Conservation (phyloP, 1,140 invertebrate genomes). For the Delia radicum region DNA sequence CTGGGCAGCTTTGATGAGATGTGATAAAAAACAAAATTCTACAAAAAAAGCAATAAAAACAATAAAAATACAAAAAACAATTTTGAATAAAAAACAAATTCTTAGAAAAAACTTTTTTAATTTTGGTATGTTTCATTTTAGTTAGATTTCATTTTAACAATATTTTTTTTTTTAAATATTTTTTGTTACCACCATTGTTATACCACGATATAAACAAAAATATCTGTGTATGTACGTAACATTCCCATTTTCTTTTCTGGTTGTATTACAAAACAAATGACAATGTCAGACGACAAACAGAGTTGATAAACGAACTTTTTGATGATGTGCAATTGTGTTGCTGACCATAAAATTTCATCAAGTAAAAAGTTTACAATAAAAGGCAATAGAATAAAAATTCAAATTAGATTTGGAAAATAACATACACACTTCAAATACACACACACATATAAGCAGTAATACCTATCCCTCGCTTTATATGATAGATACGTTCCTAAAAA, state of each 20-base stretch:
- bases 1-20: slow-evolving; percentile 20
- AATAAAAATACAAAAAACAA: neutral
- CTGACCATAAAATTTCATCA: slow-evolving; percentile 24
- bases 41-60: neutral
- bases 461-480: no score
- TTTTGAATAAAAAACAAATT: neutral
- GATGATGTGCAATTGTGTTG: slow-evolving; percentile 22
- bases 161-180: neutral
- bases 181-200: neutral
- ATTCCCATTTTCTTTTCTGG: neutral
- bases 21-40: neutral
- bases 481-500: no score
- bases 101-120: slow-evolving; percentile 19
- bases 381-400: slow-evolving; percentile 8
- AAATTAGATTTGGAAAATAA: slow-evolving; percentile 14
- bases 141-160: slow-evolving; percentile 10
- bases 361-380: neutral
- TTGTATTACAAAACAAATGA: slow-evolving; percentile 14
- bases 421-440: no score
- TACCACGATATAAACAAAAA: neutral
- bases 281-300: slow-evolving; percentile 10
- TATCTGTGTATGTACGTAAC: neutral
- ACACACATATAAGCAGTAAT: no score
- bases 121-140: slow-evolving; percentile 17
- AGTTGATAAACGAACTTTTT: slow-evolving; percentile 24